Base-by-base conservation (phyloP, 2,113 vertebrate species). In the Heteronetta atricapilla region DNA sequence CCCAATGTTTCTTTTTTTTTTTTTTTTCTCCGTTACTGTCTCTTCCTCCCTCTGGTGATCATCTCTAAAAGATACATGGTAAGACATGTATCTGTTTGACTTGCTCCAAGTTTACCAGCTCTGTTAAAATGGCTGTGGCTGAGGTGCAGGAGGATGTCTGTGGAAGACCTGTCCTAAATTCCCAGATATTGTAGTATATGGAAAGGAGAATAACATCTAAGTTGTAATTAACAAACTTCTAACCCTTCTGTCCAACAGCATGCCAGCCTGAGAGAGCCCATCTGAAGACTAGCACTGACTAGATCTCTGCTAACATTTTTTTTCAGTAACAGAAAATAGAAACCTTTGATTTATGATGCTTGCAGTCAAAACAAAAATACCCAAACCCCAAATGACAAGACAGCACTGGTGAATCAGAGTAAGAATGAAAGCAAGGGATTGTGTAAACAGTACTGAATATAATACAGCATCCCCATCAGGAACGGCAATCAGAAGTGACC, bases 31-130 rank as follows among this genome's bases (percentile, higher is more conserved):
- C n/a, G 18, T 33, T 38, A 20, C 7, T 10, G 13, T 25, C 63
- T 82, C 42, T 44, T 79, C 29, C 50, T 79, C 22, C 33, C 40
- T 15, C 23, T 5, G 48, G 8, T 12, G 12, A 42, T 42, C 33
- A 26, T 28, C 48, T 69, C 84, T 48, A 12, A 36, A 53, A 42
- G 9, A 8, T 2, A 31, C 0, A 2, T 1, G 3, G 7, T 4
- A 56, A 6, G 11, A 18, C 50, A 10, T 0, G 8, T 13, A 33
- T 21, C 23, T 36, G n/a, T 5, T 63, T 63, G 10, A 6, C 20
- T n/a, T 23, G 26, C 18, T 86, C 63, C 34, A 42, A 1, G 23
- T 63, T 72, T 40, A 26, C 21, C 28, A 21, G 1, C 19, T 64
- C 40, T 76, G 16, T 33, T 68, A 11, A 40, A 82, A 42, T 10